Evolutionary conservation across 2,888 invertebrate species (phyloP), one percentile per base, ranked within the genome.

Genomic region (Agonopterix subpropinquella): DNA sequence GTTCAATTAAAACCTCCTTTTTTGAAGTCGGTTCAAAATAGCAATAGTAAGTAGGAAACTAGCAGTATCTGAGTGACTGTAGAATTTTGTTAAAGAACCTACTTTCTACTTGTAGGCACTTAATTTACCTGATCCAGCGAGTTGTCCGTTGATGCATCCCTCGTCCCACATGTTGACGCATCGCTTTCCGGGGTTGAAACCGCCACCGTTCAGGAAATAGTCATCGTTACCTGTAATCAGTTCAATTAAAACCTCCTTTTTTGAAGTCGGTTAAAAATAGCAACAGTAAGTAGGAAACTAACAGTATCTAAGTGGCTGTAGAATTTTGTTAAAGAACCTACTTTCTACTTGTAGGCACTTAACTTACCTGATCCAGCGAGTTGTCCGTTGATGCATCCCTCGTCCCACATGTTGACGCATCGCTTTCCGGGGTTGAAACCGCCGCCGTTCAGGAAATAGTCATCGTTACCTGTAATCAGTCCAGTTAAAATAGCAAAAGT

Each of bases 81-180:
- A 41, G 2, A 8, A 41, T 8, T 13, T 8, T n/a, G 11, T 41
- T 13, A 3, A 11, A 2, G 8, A n/a, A n/a, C n/a, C n/a, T n/a
- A n/a, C n/a, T n/a, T n/a, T n/a, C n/a, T 41, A 37, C n/a, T n/a
- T 37, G 10, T 37, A n/a, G n/a, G n/a, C n/a, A n/a, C n/a, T n/a
- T n/a, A n/a, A 11, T 57, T 11, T 63, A 77, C 89, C 89, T 45
- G 89, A 74, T 8, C 89, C 89, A 4, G 73, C 64, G 0, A 89
- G 62, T 53, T 83, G 83, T 9, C 86, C 89, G 56, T 89, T 89
- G 47, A 78, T 69, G 53, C 90, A 90, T 0, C 89, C 89, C 11
- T 90, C 90, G 57, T 90, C 90, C 77, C 89, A 89, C 74, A 89
- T 71, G 63, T 84, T 83, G 50, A 80, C 74, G 52, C 87, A 89